Conservation (phyloP, 2,113 vertebrate genomes). For the Zosterops japonicus region DNA sequence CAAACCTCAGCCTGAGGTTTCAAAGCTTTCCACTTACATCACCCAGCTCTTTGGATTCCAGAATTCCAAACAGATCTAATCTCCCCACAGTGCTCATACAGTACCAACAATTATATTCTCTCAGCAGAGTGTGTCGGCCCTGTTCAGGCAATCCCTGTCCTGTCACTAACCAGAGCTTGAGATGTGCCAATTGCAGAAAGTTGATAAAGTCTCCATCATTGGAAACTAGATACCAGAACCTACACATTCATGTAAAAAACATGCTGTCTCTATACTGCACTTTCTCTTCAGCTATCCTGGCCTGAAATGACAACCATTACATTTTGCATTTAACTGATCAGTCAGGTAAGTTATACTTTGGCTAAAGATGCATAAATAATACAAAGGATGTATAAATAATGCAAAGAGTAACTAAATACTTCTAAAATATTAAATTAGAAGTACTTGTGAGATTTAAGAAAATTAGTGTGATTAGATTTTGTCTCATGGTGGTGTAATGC, state of each 20-base stretch:
- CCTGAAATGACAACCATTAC: not conserved
- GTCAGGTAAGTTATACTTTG: not conserved
- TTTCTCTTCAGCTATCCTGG: not conserved
- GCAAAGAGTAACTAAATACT: not conserved
- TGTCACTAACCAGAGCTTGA: not conserved
- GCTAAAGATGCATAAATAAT: not conserved
- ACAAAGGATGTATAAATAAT: not conserved
- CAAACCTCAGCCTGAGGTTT: not conserved
- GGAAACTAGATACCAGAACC: not conserved
- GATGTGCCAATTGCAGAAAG: not conserved
- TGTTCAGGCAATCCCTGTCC: rapidly evolving
- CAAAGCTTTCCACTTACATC: not conserved
- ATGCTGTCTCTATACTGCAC: not conserved
- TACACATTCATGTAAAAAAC: not conserved
- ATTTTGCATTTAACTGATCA: not conserved
- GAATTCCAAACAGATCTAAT: not conserved
- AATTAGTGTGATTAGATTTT: not conserved
- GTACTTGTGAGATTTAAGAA: not conserved
- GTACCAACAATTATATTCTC: not conserved
- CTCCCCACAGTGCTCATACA: not conserved
- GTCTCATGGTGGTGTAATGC: not conserved
- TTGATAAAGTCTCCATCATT: not conserved
- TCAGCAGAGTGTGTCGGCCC: not conserved
- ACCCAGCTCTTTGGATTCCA: not conserved
- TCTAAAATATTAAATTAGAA: not conserved